Conservation (phyloP, 2,888 invertebrate species). For the Cacoxenus indagator region DNA sequence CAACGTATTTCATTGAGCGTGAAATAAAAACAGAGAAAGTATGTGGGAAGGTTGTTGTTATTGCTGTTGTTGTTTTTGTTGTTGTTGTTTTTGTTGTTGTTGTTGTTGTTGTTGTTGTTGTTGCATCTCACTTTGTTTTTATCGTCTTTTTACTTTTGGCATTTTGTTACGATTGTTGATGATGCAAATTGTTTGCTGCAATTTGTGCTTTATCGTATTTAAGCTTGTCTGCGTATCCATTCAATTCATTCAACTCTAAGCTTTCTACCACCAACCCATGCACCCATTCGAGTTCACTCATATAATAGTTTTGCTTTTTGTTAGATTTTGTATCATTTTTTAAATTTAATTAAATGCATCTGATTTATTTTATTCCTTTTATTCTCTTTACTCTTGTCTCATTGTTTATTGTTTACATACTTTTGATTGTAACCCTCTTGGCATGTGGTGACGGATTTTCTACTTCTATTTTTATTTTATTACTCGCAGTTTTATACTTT, state of each 20-base stretch:
- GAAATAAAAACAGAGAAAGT: conserved; percentile 69
- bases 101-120: conserved; percentile 5
- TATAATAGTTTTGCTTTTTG: background rate
- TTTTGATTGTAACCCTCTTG: conserved; percentile 12
- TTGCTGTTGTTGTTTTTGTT: conserved; percentile 5
- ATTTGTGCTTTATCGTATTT: conserved; percentile 32
- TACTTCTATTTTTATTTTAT: background rate
- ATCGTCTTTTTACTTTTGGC: background rate
- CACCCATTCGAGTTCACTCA: background rate
- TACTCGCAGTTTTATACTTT: background rate
- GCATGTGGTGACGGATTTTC: conserved; percentile 12
- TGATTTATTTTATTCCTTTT: conserved; percentile 10
- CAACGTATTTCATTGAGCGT: conserved; percentile 68
- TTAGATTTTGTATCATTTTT: conserved; percentile 7
- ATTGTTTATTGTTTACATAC: conserved; percentile 13
- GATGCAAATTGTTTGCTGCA: conserved; percentile 36
- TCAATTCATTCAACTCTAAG: background rate
- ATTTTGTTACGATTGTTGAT: conserved; percentile 12
- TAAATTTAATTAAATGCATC: background rate
- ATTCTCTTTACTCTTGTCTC: conserved; percentile 10
- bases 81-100: background rate
- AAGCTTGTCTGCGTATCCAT: conserved; percentile 14
- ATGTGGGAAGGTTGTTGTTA: conserved; percentile 30
- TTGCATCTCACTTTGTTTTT: no score
- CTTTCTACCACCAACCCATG: background rate